Evolutionary conservation across 2,888 invertebrate genomes (phyloP).

Genomic region (Hirtodrosophila histrioides): DNA sequence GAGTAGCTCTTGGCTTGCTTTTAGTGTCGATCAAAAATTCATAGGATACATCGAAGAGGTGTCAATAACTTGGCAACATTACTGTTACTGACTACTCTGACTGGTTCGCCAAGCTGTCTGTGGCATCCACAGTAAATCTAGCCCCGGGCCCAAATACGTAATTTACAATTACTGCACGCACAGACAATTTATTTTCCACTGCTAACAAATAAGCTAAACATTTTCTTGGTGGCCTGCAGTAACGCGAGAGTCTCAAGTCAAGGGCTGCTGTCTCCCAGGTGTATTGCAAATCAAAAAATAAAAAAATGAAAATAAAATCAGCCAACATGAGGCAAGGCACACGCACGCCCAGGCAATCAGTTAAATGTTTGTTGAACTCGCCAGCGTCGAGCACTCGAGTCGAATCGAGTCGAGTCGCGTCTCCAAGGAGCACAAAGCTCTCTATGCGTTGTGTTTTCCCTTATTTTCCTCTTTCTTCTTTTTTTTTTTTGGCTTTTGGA

Average conservation of each 20-base stretch:
- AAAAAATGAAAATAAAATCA: slow-evolving; percentile 47
- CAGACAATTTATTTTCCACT: slow-evolving; percentile 82
- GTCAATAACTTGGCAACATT: slow-evolving; percentile 62
- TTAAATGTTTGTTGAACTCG: slow-evolving; percentile 81
- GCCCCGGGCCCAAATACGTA: slow-evolving; percentile 54
- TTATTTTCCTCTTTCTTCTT: slow-evolving; percentile 2
- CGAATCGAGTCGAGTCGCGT: slow-evolving; percentile 43
- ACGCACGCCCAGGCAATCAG: slow-evolving; percentile 80
- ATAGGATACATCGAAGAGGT: slow-evolving; percentile 53
- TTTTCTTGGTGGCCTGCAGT: slow-evolving; percentile 42
- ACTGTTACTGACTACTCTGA: slow-evolving; percentile 8
- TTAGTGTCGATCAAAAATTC: slow-evolving; percentile 67
- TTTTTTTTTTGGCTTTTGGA: background rate
- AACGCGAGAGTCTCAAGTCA: slow-evolving; percentile 12
- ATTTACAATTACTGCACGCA: slow-evolving; percentile 84
- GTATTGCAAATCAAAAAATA: slow-evolving; percentile 82
- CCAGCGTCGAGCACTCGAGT: slow-evolving; percentile 53
- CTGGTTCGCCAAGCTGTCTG: background rate
- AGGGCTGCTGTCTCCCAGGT: slow-evolving; percentile 75
- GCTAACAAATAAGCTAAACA: slow-evolving; percentile 74
- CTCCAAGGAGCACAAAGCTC: slow-evolving; percentile 44
- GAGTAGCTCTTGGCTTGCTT: slow-evolving; percentile 24
- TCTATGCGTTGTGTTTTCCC: slow-evolving; percentile 10
- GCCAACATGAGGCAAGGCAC: slow-evolving; percentile 45
- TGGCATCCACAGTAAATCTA: slow-evolving; percentile 17